Evolutionary conservation across 2,888 invertebrate genomes (phyloP).

Genomic region (Muschampia plurimacula): DNA sequence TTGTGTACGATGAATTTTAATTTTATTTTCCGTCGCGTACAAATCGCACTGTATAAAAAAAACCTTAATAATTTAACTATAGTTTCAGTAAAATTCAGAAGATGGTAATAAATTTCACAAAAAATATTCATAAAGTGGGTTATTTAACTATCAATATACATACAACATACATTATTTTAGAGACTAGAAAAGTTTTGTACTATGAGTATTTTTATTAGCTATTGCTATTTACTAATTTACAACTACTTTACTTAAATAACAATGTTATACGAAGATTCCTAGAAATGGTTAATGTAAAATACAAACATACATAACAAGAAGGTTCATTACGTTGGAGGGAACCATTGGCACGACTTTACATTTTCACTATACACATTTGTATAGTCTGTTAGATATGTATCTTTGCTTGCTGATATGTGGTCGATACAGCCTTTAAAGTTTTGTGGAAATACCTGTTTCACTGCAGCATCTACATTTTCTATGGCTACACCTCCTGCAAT

Average conservation of each 20-base stretch:
- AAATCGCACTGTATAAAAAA: constrained; percentile 11
- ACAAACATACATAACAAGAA: background rate
- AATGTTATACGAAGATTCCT: constrained; percentile 5
- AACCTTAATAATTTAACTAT: constrained; percentile 21
- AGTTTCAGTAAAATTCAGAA: background rate
- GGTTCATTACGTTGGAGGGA: constrained; percentile 59
- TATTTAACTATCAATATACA: constrained; percentile 13
- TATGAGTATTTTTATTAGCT: constrained; percentile 60
- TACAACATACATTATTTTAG: constrained; percentile 6
- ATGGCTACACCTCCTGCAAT: constrained; percentile 83
- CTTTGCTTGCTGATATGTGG: constrained; percentile 77
- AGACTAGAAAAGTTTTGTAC: constrained; percentile 76
- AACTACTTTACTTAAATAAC: background rate
- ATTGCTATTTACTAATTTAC: constrained; percentile 7
- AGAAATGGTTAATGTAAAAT: background rate
- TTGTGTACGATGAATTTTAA: constrained; percentile 83
- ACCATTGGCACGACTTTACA: constrained; percentile 76
- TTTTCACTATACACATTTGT: constrained; percentile 77
- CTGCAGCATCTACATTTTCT: constrained; percentile 63
- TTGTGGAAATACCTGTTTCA: constrained; percentile 78
- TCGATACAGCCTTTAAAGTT: constrained; percentile 87
- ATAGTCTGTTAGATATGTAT: constrained; percentile 63
- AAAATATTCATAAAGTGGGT: constrained; percentile 27
- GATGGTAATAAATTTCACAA: background rate
- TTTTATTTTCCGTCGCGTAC: constrained; percentile 60